phyloP scores from a whole-genome alignment of 2,797 vertebrate species.

The Oophaga sylvatica region DNA sequence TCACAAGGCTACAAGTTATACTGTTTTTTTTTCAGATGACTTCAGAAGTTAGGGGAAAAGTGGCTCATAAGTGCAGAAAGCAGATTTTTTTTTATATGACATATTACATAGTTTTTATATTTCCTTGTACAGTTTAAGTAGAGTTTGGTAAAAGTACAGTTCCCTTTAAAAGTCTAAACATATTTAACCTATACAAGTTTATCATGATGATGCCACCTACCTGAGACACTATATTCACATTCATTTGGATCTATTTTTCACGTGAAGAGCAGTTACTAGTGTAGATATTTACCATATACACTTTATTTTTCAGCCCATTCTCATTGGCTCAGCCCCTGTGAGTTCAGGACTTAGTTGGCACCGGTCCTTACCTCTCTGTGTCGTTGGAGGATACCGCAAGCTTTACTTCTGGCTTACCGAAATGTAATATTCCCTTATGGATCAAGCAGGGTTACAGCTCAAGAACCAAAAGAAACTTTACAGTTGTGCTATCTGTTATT shows the following conservation, averaged over 20 bases:
- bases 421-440: conserved; percentile 77
- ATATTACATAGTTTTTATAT: no score
- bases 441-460: not conserved
- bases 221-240: not conserved
- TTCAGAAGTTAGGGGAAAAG: no score
- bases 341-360: conserved; percentile 96
- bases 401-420: conserved; percentile 96
- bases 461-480: not conserved
- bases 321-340: conserved; percentile 82
- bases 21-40: no score
- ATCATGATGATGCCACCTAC: no score
- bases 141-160: not conserved
- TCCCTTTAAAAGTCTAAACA: not conserved
- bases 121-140: no score
- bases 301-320: conserved; percentile 80
- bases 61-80: no score
- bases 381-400: conserved; percentile 89
- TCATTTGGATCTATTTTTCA: not conserved
- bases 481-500: not conserved
- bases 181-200: no score
- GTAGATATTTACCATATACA: conserved; percentile 2
- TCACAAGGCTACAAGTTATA: no score
- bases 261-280: not conserved
- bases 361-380: conserved; percentile 89
- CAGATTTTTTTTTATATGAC: no score